Evolutionary conservation across 1,140 invertebrate genomes (phyloP).

Genomic region (Odontomachus brunneus): DNA sequence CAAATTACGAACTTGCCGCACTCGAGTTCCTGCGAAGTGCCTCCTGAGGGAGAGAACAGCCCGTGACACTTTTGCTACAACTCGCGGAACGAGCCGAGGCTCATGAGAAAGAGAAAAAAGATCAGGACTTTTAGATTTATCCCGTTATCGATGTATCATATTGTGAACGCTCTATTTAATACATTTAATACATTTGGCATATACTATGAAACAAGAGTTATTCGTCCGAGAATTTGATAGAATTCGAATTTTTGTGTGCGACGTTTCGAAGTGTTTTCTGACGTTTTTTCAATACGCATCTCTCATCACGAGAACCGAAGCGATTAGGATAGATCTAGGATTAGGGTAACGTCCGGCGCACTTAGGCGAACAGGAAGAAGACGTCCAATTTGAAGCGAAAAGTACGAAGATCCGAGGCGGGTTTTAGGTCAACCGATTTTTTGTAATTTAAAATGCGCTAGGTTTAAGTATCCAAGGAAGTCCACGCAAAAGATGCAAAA

Average conservation of each 20-base stretch:
- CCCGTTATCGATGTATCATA: conserved; percentile 12
- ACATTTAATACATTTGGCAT: background rate
- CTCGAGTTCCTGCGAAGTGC: background rate
- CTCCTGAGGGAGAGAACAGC: background rate
- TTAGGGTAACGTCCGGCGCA: conserved; percentile 27
- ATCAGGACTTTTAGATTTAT: conserved; percentile 4
- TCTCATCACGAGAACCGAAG: background rate
- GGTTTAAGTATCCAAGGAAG: conserved; percentile 26
- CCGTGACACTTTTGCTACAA: background rate
- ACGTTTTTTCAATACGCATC: conserved; percentile 32
- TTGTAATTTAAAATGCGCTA: conserved; percentile 34
- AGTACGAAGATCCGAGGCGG: conserved; percentile 11
- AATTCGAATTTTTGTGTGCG: conserved; percentile 18
- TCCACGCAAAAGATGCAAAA: conserved; percentile 1
- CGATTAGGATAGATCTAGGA: conserved; percentile 26
- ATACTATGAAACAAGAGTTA: conserved; percentile 42
- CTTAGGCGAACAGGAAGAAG: conserved; percentile 16
- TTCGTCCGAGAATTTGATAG: conserved; percentile 13
- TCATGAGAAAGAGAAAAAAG: conserved; percentile 6
- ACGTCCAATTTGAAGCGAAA: conserved; percentile 9
- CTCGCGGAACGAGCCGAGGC: conserved; percentile 6
- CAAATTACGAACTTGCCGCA: background rate
- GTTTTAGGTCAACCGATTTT: conserved; percentile 36
- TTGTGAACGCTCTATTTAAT: conserved; percentile 24
- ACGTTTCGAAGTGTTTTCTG: conserved; percentile 42